Percentiles rank a stretch among this genome's conserved stretches.
Evolutionary conservation across 2,113 vertebrate species (phyloP).

Genomic region (Ploceus nigricollis): DNA sequence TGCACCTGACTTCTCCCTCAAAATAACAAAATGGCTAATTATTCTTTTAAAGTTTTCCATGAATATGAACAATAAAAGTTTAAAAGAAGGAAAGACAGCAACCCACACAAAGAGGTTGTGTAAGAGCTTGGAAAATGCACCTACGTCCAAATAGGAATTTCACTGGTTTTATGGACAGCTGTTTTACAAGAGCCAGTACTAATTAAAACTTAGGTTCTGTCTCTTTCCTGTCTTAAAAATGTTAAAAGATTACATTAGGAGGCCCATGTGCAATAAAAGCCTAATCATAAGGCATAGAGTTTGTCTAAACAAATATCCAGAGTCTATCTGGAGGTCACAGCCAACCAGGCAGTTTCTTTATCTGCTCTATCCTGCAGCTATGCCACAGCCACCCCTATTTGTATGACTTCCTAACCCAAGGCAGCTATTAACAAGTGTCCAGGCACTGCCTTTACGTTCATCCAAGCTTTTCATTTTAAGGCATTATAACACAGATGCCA

Average conservation of each 20-base stretch:
- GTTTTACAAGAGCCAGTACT: background rate
- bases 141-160: background rate
- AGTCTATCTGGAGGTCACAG: background rate
- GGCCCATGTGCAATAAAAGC: background rate
- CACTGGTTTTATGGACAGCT: background rate
- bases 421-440: background rate
- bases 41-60: background rate
- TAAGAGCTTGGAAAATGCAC: background rate
- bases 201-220: background rate
- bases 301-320: background rate
- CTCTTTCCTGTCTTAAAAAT: background rate
- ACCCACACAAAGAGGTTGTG: background rate
- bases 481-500: background rate
- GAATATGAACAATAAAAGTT: background rate
- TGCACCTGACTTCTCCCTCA: background rate
- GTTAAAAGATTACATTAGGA: background rate
- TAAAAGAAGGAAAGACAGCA: background rate
- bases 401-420: accelerated
- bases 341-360: background rate
- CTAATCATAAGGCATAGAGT: background rate
- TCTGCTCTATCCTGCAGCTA: background rate
- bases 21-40: background rate
- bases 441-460: background rate
- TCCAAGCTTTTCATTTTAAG: background rate
- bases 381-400: background rate